Conservation (phyloP, 1,140 invertebrate species). For the Leptopilina clavipes region DNA sequence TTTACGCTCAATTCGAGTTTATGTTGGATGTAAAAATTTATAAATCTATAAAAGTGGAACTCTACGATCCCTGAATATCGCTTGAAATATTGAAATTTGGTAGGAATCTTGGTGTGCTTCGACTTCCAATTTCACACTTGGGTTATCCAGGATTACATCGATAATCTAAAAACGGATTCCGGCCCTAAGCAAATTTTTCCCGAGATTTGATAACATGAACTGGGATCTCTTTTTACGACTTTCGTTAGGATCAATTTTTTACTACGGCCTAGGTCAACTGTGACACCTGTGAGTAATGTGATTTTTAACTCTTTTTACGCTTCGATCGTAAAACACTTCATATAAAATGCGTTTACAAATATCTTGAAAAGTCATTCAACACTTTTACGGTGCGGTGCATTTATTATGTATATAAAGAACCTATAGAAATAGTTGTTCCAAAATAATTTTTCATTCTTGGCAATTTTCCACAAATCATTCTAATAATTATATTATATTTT, state of each 20-base stretch:
- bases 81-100: not conserved
- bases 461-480: too few relatives aligned
- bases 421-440: too few relatives aligned
- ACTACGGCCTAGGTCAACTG: not conserved
- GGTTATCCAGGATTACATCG: constrained; percentile 15
- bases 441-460: too few relatives aligned
- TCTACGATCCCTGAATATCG: not conserved
- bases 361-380: too few relatives aligned
- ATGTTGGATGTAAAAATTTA: not conserved
- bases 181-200: constrained; percentile 10
- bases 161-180: constrained; percentile 6
- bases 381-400: too few relatives aligned
- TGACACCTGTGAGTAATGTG: not conserved
- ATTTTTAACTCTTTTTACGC: not conserved
- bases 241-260: not conserved
- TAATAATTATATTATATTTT: too few relatives aligned
- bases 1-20: too few relatives aligned
- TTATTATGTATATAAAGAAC: too few relatives aligned
- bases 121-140: constrained; percentile 5
- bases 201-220: constrained; percentile 12
- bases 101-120: not conserved
- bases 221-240: constrained; percentile 7
- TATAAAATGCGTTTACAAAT: too few relatives aligned
- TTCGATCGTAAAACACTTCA: not conserved
- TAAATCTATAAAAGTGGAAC: not conserved